Evolutionary conservation across 2,888 invertebrate species (phyloP), one percentile per base, ranked within the genome.

Genomic region (Nemurella pictetii): DNA sequence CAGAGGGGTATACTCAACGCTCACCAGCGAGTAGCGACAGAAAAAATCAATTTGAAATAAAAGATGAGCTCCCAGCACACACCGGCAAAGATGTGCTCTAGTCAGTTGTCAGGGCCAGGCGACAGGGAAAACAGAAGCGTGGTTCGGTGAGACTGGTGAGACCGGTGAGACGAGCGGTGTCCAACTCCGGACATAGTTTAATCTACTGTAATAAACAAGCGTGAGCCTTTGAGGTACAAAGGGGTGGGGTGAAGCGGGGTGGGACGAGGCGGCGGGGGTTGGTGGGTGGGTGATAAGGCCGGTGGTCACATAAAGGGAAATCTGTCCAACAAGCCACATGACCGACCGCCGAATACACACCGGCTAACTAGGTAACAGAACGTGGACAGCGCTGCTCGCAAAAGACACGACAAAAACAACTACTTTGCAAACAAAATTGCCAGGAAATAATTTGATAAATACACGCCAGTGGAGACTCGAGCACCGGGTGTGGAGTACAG

Each of bases 151-250:
- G 55, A 55, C 55, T 2, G 20, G 55, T 20, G 55, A 55, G 20
- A 55, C 20, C 15, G 55, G 55, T 7, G 55, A n/a, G 20, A 55
- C 55, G 55, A 55, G 20, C 55, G 1, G 35, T 12, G 55, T 20
- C 20, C 55, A 55, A 12, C 55, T 55, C 55, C 12, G 55, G 55
- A 55, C 55, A 30, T 27, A 78, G 78, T 78, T 75, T 75, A 78
- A 78, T 78, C 28, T 30, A 30, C 29, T 78, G 78, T 78, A 78
- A 78, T 78, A 78, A 78, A 78, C 78, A 78, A 78, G 30, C 28
- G 78, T 30, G 12, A 78, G 78, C 78, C 78, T 78, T 78, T 78
- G 78, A 78, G 78, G 78, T 78, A 28, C 28, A 30, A 2, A n/a
- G 30, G 29, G 30, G 7, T 12, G 78, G 30, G 29, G 7, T 4